These are phyloP conservation scores for Muscicapa striata DNA, from an alignment of 2,797 vertebrate genomes.

Conservation along the genomic window DNA sequence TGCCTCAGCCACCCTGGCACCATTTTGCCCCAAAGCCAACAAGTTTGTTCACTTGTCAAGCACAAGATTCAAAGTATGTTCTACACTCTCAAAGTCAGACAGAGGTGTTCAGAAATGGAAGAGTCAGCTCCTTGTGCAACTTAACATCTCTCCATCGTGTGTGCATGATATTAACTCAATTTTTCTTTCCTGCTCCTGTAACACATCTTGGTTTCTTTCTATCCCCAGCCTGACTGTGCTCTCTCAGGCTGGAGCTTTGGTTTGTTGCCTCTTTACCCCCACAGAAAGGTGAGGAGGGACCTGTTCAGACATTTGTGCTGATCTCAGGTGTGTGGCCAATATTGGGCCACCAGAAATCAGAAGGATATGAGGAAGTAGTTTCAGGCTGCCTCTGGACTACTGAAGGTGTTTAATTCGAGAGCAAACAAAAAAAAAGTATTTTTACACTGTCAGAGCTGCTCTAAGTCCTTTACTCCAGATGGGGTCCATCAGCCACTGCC, in stretches of 20 bases:
- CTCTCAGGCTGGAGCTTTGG: not conserved
- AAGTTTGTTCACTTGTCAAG: not conserved
- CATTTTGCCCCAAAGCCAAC: not conserved
- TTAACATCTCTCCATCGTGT: no score
- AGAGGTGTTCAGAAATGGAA: not conserved
- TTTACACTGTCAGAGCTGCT: not conserved
- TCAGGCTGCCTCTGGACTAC: not conserved
- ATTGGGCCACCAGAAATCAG: not conserved
- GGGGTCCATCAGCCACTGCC: not conserved
- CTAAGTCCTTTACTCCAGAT: not conserved
- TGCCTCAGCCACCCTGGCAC: fast-evolving
- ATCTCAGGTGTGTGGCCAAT: not conserved
- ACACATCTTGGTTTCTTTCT: not conserved
- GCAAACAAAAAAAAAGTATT: not conserved
- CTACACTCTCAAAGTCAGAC: fast-evolving
- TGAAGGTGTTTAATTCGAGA: not conserved
- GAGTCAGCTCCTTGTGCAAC: not conserved
- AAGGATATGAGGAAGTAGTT: not conserved
- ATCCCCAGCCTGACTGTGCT: fast-evolving
- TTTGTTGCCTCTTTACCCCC: not conserved
- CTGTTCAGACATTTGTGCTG: not conserved
- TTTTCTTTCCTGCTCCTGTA: not conserved
- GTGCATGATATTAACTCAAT: fast-evolving
- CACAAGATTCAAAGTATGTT: not conserved
- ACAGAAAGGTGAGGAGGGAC: not conserved